phyloP scores from a whole-genome alignment of 1,140 invertebrate genomes.

The Dendrolimus punctatus region DNA sequence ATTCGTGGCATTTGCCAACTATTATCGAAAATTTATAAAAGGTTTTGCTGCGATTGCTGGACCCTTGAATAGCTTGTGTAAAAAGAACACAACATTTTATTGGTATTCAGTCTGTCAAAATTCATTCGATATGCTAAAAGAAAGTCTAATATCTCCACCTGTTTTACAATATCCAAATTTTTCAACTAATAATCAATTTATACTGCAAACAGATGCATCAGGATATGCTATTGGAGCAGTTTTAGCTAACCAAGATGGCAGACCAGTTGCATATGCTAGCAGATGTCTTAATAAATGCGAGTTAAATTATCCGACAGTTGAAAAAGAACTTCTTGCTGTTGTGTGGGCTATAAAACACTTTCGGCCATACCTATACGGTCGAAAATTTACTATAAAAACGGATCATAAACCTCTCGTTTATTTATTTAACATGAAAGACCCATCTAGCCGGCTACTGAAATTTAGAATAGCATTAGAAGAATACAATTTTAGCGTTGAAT shows the following conservation, averaged over 20 bases:
- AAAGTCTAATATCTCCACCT: conserved; percentile 17
- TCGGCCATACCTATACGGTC: conserved; percentile 48
- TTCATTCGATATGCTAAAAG: conserved; percentile 37
- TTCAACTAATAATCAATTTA: conserved; percentile 13
- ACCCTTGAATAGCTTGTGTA: conserved; percentile 11
- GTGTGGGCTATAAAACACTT: conserved; percentile 64
- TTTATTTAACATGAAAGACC: conserved; percentile 11
- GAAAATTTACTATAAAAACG: conserved; percentile 24
- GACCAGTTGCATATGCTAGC: conserved; percentile 42
- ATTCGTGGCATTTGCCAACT: conserved; percentile 61
- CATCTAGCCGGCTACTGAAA: conserved; percentile 19
- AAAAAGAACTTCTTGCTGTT: conserved; percentile 71
- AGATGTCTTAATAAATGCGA: conserved; percentile 42
- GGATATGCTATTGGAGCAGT: conserved; percentile 35
- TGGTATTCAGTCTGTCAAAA: conserved; percentile 19
- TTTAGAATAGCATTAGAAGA: no score
- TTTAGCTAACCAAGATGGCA: conserved; percentile 40
- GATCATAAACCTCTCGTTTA: conserved; percentile 26
- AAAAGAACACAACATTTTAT: conserved; percentile 10
- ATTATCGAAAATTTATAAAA: conserved; percentile 36
- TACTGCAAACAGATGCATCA: conserved; percentile 36
- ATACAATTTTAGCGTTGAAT: conserved; percentile 30
- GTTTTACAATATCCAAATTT: conserved; percentile 25
- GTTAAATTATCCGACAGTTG: conserved; percentile 18
- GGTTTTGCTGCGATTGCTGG: conserved; percentile 9